These are phyloP conservation scores for Congeria kusceri DNA, from an alignment of 2,888 invertebrate genomes.

Conservation along the genomic window DNA sequence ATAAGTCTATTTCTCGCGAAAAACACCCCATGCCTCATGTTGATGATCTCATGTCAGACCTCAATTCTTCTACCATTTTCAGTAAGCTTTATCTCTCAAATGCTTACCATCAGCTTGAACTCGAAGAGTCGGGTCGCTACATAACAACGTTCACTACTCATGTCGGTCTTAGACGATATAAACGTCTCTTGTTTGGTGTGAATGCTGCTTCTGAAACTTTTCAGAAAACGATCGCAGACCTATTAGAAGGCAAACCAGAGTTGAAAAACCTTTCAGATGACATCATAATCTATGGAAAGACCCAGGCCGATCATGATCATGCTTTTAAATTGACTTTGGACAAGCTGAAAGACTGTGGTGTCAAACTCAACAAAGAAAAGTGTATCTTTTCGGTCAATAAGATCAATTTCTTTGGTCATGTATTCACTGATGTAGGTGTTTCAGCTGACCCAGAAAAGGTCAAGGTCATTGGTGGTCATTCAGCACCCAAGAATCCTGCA, in stretches of 20 bases:
- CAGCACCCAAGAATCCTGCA: constrained; percentile 21
- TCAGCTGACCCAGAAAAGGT: constrained; percentile 48
- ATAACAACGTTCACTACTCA: constrained; percentile 51
- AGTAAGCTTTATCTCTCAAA: constrained; percentile 62
- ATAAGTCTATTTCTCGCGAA: constrained; percentile 62
- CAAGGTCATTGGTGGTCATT: constrained; percentile 28
- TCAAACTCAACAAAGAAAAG: constrained; percentile 41
- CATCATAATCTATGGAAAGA: constrained; percentile 39
- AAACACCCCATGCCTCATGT: constrained; percentile 65
- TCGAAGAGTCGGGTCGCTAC: constrained; percentile 55
- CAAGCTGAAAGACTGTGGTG: constrained; percentile 26
- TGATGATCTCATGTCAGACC: constrained; percentile 61
- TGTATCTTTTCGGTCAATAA: constrained; percentile 39
- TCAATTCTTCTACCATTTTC: constrained; percentile 64
- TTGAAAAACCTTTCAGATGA: constrained; percentile 36
- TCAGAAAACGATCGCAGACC: constrained; percentile 33
- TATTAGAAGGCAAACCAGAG: constrained; percentile 33
- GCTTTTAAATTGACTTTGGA: constrained; percentile 33
- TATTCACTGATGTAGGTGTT: too few relatives aligned
- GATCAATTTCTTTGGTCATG: constrained; percentile 44
- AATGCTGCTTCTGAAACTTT: constrained; percentile 44
- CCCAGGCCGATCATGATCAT: constrained; percentile 36
- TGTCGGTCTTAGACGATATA: not conserved
- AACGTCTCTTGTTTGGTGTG: not conserved
- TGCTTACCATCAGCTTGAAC: constrained; percentile 69